phyloP scores from a whole-genome alignment of 1,140 invertebrate genomes.

The Asbolus verrucosus region DNA sequence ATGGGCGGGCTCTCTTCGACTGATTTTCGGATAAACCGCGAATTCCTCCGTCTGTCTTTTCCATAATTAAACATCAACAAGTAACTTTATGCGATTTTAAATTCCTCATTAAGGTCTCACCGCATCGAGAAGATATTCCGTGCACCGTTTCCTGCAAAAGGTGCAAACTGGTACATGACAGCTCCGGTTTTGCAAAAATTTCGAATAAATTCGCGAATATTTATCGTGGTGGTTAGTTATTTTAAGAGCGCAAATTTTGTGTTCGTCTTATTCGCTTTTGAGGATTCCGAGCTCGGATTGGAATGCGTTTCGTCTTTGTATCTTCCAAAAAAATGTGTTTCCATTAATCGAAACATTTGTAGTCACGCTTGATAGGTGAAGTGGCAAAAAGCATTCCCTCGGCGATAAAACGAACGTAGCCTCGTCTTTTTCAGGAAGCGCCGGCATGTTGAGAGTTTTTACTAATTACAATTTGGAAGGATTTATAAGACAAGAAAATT shows the following conservation, averaged over 20 bases:
- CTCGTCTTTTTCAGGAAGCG: conserved; percentile 13
- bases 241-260: conserved; percentile 17
- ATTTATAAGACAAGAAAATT: conserved; percentile 21
- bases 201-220: background rate
- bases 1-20: background rate
- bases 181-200: background rate
- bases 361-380: conserved; percentile 58
- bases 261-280: conserved; percentile 5
- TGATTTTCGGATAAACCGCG: too few relatives aligned
- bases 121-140: background rate
- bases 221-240: conserved; percentile 14
- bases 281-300: conserved; percentile 5
- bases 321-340: conserved; percentile 54
- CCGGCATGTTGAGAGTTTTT: conserved; percentile 17
- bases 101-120: background rate
- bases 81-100: background rate
- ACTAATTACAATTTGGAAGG: conserved; percentile 16
- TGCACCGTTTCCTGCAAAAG: background rate
- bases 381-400: conserved; percentile 48
- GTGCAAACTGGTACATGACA: background rate
- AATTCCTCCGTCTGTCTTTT: too few relatives aligned
- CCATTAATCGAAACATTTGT: conserved; percentile 56
- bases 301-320: conserved; percentile 49
- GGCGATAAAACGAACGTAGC: conserved; percentile 38
- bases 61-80: background rate